Percentiles rank a stretch among this genome's conserved stretches.
Evolutionary conservation across 2,797 vertebrate genomes (phyloP).

Genomic region (Scyliorhinus canicula): DNA sequence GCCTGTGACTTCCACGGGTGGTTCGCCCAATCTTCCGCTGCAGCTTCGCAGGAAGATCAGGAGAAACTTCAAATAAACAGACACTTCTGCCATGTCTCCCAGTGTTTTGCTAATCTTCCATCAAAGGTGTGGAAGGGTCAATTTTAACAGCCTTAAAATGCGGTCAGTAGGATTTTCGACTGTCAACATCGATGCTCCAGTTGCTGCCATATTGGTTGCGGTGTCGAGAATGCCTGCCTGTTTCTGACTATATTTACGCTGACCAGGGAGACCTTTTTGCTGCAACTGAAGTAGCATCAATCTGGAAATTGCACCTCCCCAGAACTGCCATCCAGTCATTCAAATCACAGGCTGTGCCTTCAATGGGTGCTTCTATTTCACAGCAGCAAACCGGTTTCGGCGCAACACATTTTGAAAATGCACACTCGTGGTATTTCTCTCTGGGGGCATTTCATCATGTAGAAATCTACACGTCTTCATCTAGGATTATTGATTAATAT

Average conservation of each 20-base stretch:
- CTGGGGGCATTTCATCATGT: not conserved
- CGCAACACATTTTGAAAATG: not conserved
- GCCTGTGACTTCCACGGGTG: slow-evolving; percentile 1
- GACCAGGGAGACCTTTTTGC: not conserved
- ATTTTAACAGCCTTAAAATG: not conserved
- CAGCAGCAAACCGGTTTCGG: not conserved
- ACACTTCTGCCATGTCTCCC: not conserved
- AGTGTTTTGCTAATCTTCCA: not conserved
- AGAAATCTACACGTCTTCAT: not conserved
- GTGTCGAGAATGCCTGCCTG: not conserved
- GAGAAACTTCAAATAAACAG: slow-evolving; percentile 13
- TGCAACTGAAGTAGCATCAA: not conserved
- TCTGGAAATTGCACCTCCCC: not conserved
- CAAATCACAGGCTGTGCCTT: not conserved
- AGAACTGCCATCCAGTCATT: not conserved
- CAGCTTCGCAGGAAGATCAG: not conserved
- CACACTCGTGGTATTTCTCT: not conserved
- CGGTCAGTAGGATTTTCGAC: not conserved
- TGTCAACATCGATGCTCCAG: too few relatives aligned
- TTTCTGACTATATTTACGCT: not conserved
- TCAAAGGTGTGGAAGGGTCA: not conserved
- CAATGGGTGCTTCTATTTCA: not conserved
- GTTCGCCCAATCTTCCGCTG: not conserved
- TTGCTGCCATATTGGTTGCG: not conserved
- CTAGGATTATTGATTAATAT: not conserved